Conservation (phyloP, 2,888 invertebrate genomes). For the Trachelus tabidus region DNA sequence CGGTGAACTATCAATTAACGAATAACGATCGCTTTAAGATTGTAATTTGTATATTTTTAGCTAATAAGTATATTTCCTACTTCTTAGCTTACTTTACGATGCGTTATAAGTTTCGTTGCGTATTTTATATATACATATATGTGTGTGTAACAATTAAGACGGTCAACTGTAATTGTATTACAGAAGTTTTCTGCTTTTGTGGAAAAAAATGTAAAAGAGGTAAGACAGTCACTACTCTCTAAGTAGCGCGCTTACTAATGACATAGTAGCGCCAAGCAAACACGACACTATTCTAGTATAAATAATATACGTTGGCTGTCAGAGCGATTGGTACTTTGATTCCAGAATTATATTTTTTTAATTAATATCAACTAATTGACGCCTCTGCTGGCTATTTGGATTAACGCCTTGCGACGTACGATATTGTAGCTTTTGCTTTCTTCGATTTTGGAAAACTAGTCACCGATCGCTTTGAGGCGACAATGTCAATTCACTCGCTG, state of each 20-base stretch:
- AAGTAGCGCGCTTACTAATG: not conserved
- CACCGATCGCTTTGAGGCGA: not conserved
- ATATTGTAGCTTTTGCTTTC: not conserved
- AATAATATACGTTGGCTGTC: not conserved
- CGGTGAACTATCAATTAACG: slow-evolving; percentile 5
- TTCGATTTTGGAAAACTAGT: not conserved
- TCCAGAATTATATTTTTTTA: not conserved
- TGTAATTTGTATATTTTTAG: slow-evolving; percentile 27
- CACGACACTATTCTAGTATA: not conserved
- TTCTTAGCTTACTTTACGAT: slow-evolving; percentile 25
- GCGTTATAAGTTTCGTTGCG: slow-evolving; percentile 23
- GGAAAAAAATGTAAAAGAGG: not conserved
- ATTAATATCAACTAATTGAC: not conserved
- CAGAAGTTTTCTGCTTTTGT: not conserved
- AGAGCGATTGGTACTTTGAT: not conserved
- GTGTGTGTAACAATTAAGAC: slow-evolving; percentile 11
- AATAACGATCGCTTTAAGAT: slow-evolving; percentile 14
- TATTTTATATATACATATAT: slow-evolving; percentile 21
- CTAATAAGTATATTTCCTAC: slow-evolving; percentile 29
- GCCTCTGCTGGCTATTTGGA: not conserved
- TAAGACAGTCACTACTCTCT: not conserved
- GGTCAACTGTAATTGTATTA: not conserved
- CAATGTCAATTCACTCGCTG: not conserved
- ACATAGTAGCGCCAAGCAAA: not conserved
- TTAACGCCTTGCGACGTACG: not conserved